phyloP scores from a whole-genome alignment of 1,140 invertebrate species.

The Drosophila burlai region DNA sequence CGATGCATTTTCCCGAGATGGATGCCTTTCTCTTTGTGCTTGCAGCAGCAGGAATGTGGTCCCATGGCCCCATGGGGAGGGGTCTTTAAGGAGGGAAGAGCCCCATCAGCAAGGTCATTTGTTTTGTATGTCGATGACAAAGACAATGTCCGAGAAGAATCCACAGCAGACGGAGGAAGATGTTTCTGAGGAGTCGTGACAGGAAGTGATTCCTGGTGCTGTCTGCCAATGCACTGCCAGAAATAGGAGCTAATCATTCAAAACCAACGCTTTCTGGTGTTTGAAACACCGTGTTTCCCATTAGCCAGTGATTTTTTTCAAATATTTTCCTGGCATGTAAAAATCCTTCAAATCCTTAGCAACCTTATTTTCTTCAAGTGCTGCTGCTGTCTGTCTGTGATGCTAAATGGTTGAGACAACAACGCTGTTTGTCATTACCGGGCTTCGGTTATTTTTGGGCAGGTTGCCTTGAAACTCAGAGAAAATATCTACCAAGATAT shows the following conservation, averaged over 20 bases:
- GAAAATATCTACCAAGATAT: neutral
- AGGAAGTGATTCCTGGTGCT: slow-evolving; percentile 67
- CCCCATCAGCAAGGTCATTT: slow-evolving; percentile 74
- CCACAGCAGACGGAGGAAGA: slow-evolving; percentile 45
- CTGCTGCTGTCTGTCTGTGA: slow-evolving; percentile 34
- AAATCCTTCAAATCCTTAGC: rapidly evolving
- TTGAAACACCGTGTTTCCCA: too few species aligned
- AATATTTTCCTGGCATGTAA: neutral
- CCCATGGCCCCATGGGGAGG: neutral
- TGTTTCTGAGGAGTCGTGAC: slow-evolving; percentile 61
- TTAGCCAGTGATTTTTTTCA: too few species aligned
- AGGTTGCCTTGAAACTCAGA: slow-evolving; percentile 1
- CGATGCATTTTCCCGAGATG: too few species aligned
- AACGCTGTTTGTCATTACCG: slow-evolving; percentile 69
- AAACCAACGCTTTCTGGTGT: too few species aligned
- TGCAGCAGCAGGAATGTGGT: slow-evolving; percentile 4
- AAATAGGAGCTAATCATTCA: neutral
- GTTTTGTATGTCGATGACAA: slow-evolving; percentile 78
- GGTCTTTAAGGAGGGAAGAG: neutral
- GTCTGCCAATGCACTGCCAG: slow-evolving; percentile 4
- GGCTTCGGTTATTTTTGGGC: slow-evolving; percentile 62
- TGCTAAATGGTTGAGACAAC: slow-evolving; percentile 53
- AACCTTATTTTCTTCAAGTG: neutral
- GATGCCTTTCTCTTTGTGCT: slow-evolving; percentile 8
- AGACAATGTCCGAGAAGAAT: slow-evolving; percentile 55